These are phyloP conservation scores for Idaea biselata DNA, from an alignment of 2,888 invertebrate genomes.

Conservation along the genomic window DNA sequence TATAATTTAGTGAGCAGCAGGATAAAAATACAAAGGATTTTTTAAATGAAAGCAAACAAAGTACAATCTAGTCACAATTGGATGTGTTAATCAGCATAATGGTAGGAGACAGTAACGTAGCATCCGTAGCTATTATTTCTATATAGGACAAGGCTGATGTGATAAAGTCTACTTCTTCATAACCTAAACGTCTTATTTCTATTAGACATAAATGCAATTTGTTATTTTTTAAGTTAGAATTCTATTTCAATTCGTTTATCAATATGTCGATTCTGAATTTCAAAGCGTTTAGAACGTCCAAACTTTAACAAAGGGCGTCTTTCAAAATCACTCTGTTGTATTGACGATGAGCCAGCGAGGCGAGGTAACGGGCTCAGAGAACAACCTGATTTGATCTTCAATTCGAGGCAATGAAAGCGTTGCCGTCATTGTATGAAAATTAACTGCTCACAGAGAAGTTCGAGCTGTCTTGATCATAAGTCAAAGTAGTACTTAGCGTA, in stretches of 20 bases:
- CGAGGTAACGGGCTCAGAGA: slow-evolving; percentile 33
- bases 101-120: slow-evolving; percentile 60
- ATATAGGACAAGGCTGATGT: slow-evolving; percentile 55
- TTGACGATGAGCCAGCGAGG: slow-evolving; percentile 41
- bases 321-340: slow-evolving; percentile 44
- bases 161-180: slow-evolving; percentile 33
- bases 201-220: neutral
- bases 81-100: slow-evolving; percentile 62
- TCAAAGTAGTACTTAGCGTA: neutral
- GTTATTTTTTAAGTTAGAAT: slow-evolving; percentile 4
- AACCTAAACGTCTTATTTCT: slow-evolving; percentile 3
- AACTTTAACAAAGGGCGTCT: slow-evolving; percentile 47
- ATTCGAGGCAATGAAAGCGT: slow-evolving; percentile 25
- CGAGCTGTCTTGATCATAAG: neutral
- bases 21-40: neutral
- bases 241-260: slow-evolving; percentile 33
- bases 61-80: slow-evolving; percentile 5
- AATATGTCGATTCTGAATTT: slow-evolving; percentile 38
- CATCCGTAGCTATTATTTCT: slow-evolving; percentile 72
- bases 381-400: slow-evolving; percentile 31
- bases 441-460: slow-evolving; percentile 10
- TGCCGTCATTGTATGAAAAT: slow-evolving; percentile 26
- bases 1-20: neutral
- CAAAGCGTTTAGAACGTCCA: slow-evolving; percentile 42
- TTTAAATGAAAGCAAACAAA: neutral